phyloP scores from a whole-genome alignment of 2,888 invertebrate species.

The Rhogogaster chlorosoma region DNA sequence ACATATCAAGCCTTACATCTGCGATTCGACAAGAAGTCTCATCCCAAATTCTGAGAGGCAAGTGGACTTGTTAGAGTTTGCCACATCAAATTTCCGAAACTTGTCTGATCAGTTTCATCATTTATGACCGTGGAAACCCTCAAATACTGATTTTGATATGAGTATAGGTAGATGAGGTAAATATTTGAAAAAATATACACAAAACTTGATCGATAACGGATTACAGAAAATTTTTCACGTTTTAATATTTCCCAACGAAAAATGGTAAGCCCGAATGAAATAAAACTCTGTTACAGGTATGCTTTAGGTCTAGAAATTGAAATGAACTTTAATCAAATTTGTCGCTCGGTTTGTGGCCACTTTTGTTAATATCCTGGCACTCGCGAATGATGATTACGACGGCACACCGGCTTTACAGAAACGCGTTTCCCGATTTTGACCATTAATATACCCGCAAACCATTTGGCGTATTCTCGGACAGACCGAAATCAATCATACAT shows the following conservation, averaged over 20 bases:
- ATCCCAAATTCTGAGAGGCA: not conserved
- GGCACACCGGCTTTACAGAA: not conserved
- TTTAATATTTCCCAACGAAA: not conserved
- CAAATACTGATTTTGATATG: not conserved
- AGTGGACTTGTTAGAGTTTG: not conserved
- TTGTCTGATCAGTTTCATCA: not conserved
- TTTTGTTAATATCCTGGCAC: not conserved
- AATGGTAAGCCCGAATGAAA: not conserved
- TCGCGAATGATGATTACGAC: not conserved
- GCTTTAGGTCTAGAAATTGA: not conserved
- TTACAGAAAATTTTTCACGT: not conserved
- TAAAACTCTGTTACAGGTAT: not conserved
- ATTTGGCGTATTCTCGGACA: not conserved
- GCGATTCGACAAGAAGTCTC: not conserved
- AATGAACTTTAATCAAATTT: not conserved
- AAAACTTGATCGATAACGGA: not conserved
- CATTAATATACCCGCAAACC: not conserved
- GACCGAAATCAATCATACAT: slow-evolving; percentile 1
- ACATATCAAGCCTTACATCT: no score
- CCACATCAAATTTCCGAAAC: not conserved
- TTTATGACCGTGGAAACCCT: not conserved
- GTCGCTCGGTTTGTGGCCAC: not conserved
- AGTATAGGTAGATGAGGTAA: not conserved
- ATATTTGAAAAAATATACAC: not conserved
- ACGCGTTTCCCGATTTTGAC: not conserved